Evolutionary conservation across 2,888 invertebrate genomes (phyloP).

Genomic region (Kuschelorhynchus macadamiae): DNA sequence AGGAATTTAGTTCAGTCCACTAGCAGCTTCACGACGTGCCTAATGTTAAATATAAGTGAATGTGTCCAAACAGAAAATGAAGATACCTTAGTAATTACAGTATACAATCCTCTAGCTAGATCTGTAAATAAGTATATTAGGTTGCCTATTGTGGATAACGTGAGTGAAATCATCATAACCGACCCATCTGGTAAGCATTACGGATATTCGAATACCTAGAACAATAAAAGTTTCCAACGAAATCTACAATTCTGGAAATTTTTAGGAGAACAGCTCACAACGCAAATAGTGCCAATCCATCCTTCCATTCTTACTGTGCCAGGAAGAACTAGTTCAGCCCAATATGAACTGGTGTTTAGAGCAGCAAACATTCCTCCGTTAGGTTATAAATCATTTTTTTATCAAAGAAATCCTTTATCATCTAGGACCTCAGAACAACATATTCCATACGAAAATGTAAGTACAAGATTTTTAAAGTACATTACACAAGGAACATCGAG

Average conservation of each 20-base stretch:
- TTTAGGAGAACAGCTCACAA: slow-evolving; percentile 72
- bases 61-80: slow-evolving; percentile 78
- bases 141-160: slow-evolving; percentile 73
- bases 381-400: slow-evolving; percentile 74
- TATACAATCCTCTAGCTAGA: slow-evolving; percentile 87
- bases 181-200: slow-evolving; percentile 73
- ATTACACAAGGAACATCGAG: no score
- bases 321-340: slow-evolving; percentile 75
- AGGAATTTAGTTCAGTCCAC: slow-evolving; percentile 12
- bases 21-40: slow-evolving; percentile 70
- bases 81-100: slow-evolving; percentile 76
- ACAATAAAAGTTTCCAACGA: no score
- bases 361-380: slow-evolving; percentile 77
- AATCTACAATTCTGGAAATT: slow-evolving; percentile 32
- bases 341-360: slow-evolving; percentile 80
- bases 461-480: no score
- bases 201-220: no score
- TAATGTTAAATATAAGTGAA: slow-evolving; percentile 81
- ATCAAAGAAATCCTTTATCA: slow-evolving; percentile 14
- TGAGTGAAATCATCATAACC: slow-evolving; percentile 72
- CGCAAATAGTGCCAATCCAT: slow-evolving; percentile 77
- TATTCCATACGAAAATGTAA: no score
- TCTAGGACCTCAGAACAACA: no score
- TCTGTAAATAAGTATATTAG: slow-evolving; percentile 73
- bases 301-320: slow-evolving; percentile 71